Evolutionary conservation across 2,113 vertebrate genomes (phyloP).

Genomic region (Menidia beryllina): DNA sequence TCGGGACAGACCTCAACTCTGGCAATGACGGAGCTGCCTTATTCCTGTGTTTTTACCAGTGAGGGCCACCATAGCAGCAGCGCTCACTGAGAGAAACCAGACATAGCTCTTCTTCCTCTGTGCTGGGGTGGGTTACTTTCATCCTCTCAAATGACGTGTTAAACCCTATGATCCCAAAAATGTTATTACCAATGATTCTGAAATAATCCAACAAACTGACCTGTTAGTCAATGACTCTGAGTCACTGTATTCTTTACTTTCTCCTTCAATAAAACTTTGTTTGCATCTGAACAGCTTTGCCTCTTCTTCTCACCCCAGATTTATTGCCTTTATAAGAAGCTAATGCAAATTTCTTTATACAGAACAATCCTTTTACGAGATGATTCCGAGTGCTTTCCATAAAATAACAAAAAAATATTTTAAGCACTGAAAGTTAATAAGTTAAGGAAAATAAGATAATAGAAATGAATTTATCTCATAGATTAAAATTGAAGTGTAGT

Average conservation of each 20-base stretch:
- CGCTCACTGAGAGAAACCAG: not conserved
- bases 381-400: too few relatives aligned
- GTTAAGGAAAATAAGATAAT: too few relatives aligned
- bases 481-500: too few relatives aligned
- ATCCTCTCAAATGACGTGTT: not conserved
- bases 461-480: too few relatives aligned
- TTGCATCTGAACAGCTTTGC: not conserved
- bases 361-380: too few relatives aligned
- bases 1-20: fast-evolving
- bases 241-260: not conserved
- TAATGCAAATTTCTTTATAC: too few relatives aligned
- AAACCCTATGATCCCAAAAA: not conserved
- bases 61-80: not conserved
- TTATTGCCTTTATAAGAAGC: not conserved
- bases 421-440: too few relatives aligned
- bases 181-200: too few relatives aligned
- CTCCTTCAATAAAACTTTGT: not conserved
- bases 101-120: not conserved
- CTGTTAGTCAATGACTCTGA: not conserved
- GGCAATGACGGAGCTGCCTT: fast-evolving
- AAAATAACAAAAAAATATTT: too few relatives aligned
- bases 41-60: not conserved
- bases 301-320: not conserved
- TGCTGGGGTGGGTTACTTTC: not conserved
- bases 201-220: too few relatives aligned